Conservation (phyloP, 2,113 vertebrate genomes). For the Gymnorhina tibicen region DNA sequence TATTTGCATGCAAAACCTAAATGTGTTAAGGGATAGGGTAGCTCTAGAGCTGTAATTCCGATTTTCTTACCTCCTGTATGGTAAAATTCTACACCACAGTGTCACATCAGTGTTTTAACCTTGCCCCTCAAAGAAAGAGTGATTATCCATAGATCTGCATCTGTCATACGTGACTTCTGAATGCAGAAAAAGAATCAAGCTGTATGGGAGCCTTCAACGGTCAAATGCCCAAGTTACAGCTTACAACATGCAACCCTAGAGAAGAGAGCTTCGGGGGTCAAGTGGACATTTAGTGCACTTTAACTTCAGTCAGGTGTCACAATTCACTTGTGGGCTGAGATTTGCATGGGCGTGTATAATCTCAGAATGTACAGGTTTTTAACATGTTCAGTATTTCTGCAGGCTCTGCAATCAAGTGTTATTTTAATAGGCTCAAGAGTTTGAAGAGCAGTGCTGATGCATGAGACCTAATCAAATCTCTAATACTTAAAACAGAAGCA, state of each 20-base stretch:
- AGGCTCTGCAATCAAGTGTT: constrained; percentile 11
- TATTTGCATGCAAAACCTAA: constrained; percentile 31
- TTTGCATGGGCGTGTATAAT: neutral
- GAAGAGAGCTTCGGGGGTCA: neutral
- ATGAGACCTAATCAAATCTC: neutral
- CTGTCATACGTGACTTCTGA: neutral
- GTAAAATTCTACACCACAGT: neutral
- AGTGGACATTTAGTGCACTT: neutral
- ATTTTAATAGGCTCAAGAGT: neutral
- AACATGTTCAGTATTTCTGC: constrained; percentile 30
- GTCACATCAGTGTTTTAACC: neutral
- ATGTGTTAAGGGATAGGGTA: neutral
- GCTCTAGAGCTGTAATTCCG: neutral
- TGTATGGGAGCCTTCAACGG: neutral
- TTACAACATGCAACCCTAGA: neutral
- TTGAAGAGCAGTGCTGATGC: neutral
- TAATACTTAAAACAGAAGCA: neutral
- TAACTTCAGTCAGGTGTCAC: neutral
- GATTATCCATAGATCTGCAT: neutral
- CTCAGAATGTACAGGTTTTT: neutral
- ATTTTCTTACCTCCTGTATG: neutral
- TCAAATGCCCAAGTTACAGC: neutral
- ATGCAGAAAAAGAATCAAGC: neutral
- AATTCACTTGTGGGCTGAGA: neutral
- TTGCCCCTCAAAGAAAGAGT: neutral